phyloP scores from a whole-genome alignment of 2,113 vertebrate species.

The Gymnogyps californianus region DNA sequence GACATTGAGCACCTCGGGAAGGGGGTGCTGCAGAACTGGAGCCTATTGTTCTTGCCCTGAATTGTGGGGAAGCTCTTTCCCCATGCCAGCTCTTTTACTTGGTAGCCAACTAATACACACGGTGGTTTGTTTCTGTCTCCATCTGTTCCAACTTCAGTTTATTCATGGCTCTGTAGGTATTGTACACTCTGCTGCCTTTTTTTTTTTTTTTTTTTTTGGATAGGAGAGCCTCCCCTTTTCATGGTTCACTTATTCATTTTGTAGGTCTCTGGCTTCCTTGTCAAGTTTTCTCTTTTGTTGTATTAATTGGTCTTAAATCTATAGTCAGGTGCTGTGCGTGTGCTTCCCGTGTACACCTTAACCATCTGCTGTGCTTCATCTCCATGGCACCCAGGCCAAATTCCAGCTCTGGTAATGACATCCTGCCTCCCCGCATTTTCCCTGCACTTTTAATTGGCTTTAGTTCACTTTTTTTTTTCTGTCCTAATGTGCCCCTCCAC shows the following conservation, averaged over 20 bases:
- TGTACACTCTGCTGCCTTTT: background rate
- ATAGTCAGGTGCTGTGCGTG: background rate
- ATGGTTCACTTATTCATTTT: conserved; percentile 53
- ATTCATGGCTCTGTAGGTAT: conserved; percentile 51
- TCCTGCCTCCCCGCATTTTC: background rate
- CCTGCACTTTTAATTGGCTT: background rate
- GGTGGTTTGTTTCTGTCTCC: conserved; percentile 18
- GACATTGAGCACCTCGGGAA: background rate
- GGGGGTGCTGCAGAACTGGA: background rate
- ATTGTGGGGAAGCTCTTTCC: background rate
- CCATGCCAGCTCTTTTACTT: background rate
- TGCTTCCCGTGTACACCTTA: conserved; percentile 49
- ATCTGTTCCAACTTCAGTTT: conserved; percentile 63
- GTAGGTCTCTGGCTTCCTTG: conserved; percentile 36
- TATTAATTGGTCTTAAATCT: conserved; percentile 52
- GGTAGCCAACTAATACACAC: conserved; percentile 13
- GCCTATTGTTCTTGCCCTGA: conserved; percentile 11
- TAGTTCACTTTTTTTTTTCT: background rate
- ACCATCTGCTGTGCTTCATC: conserved; percentile 59
- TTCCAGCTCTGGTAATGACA: conserved; percentile 47
- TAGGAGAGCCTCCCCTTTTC: conserved; percentile 24
- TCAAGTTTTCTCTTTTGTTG: conserved; percentile 53
- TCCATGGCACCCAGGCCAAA: conserved; percentile 62
- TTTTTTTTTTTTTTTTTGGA: background rate
- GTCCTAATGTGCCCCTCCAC: background rate